A percentile compares a stretch with the other conserved stretches of the same genome.
Evolutionary conservation across 2,113 vertebrate species (phyloP).

Genomic region (Asarcornis scutulata): DNA sequence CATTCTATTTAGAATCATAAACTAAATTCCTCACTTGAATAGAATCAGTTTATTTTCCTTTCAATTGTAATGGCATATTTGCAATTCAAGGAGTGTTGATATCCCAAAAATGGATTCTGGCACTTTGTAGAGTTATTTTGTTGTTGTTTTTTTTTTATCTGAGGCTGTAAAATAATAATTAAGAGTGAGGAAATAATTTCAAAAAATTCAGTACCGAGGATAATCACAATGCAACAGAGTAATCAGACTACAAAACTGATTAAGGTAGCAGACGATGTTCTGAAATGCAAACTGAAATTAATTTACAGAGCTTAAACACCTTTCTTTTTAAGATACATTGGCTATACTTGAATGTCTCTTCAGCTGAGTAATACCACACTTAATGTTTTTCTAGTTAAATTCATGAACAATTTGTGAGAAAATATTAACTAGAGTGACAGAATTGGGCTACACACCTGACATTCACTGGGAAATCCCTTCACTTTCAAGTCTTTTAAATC

Average conservation of each 20-base stretch:
- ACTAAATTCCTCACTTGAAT: neutral
- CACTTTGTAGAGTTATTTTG: neutral
- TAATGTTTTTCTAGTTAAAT: too few species aligned
- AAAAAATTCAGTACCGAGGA: neutral
- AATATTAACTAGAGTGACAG: too few species aligned
- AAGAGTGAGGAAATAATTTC: neutral
- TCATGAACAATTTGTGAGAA: too few species aligned
- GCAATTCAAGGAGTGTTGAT: neutral
- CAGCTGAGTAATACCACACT: too few species aligned
- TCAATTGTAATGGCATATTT: too few species aligned
- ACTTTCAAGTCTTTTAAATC: too few species aligned
- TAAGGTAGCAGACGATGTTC: neutral
- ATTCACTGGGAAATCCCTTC: too few species aligned
- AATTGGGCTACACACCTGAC: too few species aligned
- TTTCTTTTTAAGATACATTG: neutral
- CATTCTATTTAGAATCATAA: neutral
- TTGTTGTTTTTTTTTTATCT: neutral
- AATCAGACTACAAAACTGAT: neutral
- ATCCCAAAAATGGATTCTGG: neutral
- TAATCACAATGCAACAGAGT: neutral
- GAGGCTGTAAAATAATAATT: neutral
- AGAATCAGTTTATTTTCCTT: too few species aligned
- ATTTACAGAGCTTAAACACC: neutral
- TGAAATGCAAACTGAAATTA: neutral
- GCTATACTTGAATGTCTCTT: too few species aligned